These are phyloP conservation scores for Paradoxurus hermaphroditus DNA, from an alignment of 2,113 vertebrate genomes.

Conservation along the genomic window DNA sequence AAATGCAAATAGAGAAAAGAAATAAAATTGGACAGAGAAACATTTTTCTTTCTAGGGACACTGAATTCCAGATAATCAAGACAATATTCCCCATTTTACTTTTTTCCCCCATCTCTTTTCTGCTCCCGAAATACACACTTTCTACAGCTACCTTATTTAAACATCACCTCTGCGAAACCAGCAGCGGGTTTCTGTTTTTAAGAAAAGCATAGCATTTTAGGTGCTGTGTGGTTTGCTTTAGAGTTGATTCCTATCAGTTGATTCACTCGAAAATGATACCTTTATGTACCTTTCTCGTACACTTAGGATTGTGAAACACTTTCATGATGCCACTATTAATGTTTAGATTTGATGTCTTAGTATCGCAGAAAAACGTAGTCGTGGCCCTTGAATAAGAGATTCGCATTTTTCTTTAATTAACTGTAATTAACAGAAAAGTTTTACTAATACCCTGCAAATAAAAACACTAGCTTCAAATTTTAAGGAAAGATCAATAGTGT, in stretches of 20 bases:
- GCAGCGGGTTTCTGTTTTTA: background rate
- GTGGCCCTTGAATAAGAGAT: background rate
- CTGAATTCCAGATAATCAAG: background rate
- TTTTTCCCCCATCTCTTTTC: background rate
- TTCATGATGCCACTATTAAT: background rate
- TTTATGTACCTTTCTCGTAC: background rate
- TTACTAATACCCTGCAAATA: background rate
- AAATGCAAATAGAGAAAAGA: background rate
- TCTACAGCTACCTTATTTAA: background rate
- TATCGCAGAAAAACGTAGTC: background rate
- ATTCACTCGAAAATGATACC: background rate
- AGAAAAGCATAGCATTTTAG: background rate
- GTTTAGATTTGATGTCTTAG: background rate
- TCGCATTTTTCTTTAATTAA: background rate
- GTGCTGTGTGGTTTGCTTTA: background rate
- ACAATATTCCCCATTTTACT: background rate
- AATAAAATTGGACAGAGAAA: accelerated
- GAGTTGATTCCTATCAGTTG: background rate
- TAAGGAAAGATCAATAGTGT: background rate
- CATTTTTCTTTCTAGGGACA: background rate
- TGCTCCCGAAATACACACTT: background rate
- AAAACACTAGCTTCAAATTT: background rate
- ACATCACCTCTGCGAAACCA: background rate
- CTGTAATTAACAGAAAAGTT: background rate
- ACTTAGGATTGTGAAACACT: background rate